Percentiles rank a stretch among this genome's conserved stretches.
phyloP scores from a whole-genome alignment of 2,888 invertebrate genomes.

The Monoplex corrugatus region DNA sequence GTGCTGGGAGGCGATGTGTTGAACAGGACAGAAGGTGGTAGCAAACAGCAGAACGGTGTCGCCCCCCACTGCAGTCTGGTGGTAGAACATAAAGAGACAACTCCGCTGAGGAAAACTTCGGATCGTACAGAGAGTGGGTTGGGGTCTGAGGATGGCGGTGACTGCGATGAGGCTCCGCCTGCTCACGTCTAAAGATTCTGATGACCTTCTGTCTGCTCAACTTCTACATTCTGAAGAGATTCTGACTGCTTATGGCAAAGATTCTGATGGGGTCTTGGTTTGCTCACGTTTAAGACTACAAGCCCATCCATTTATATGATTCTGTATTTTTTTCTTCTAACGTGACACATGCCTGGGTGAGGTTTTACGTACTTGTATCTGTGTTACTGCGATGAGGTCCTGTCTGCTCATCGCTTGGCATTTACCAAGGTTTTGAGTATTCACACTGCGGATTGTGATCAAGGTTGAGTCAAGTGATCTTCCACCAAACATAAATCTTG shows the following conservation, averaged over 20 bases:
- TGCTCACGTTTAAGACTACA: too few species aligned
- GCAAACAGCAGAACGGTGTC: neutral
- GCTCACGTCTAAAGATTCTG: neutral
- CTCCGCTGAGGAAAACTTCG: conserved; percentile 44
- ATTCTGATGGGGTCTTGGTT: neutral
- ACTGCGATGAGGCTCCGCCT: neutral
- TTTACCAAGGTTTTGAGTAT: too few species aligned
- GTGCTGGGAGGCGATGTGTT: neutral
- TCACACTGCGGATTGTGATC: too few species aligned
- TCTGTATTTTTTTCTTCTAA: too few species aligned
- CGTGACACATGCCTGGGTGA: too few species aligned
- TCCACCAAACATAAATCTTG: too few species aligned
- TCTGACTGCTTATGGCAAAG: neutral
- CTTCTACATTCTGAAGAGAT: neutral
- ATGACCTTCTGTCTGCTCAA: neutral
- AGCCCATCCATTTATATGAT: too few species aligned
- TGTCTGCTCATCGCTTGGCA: too few species aligned
- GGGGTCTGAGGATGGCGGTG: conserved; percentile 1
- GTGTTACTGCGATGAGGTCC: too few species aligned
- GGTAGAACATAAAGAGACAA: neutral
- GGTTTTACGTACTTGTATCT: too few species aligned
- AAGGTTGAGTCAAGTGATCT: too few species aligned
- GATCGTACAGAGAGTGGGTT: conserved; percentile 47
- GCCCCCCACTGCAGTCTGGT: neutral
- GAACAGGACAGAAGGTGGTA: neutral